Evolutionary conservation across 1,140 invertebrate genomes (phyloP).

Genomic region (Drosophila nannoptera): DNA sequence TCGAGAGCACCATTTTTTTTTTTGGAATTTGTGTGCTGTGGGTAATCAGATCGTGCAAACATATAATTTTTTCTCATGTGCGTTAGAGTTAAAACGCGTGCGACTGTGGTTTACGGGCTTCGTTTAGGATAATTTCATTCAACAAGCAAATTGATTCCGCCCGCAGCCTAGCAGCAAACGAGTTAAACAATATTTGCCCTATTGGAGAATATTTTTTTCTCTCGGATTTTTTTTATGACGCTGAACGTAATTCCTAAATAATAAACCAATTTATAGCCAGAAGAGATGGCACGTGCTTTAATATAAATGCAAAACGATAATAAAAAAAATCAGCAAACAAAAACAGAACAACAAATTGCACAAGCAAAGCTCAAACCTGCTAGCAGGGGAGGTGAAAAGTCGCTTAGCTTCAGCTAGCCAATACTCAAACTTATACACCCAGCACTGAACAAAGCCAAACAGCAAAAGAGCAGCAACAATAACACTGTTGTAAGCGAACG

Average conservation of each 20-base stretch:
- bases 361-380: constrained; percentile 32
- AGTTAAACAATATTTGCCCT: constrained; percentile 18
- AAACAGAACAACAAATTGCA: constrained; percentile 14
- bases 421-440: constrained; percentile 14
- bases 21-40: constrained; percentile 14
- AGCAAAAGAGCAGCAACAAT: constrained; percentile 6
- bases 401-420: constrained; percentile 8
- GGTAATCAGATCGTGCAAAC: background rate
- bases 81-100: background rate
- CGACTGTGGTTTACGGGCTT: background rate
- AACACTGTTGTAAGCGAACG: background rate
- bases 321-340: constrained; percentile 4
- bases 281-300: constrained; percentile 53
- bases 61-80: background rate
- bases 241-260: background rate
- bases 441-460: constrained; percentile 17
- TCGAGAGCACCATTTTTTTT: constrained; percentile 17
- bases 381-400: too few species aligned
- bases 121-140: constrained; percentile 11
- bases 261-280: constrained; percentile 20
- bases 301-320: constrained; percentile 43
- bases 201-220: constrained; percentile 9
- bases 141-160: constrained; percentile 8
- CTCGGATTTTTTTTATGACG: background rate
- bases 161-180: constrained; percentile 7